phyloP scores from a whole-genome alignment of 1,140 invertebrate genomes.

The Leptinotarsa lineolata region DNA sequence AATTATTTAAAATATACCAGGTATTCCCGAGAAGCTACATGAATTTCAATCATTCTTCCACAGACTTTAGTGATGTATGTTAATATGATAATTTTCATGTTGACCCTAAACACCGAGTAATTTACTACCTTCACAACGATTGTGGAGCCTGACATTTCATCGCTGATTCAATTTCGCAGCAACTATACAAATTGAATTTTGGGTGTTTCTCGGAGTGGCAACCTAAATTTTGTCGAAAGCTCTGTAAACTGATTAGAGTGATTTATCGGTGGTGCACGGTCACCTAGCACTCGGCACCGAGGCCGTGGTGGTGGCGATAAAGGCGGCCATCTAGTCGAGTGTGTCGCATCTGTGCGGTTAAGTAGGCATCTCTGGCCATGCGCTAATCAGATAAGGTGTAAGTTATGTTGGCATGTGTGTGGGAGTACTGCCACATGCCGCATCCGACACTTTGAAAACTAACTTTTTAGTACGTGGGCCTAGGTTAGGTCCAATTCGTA shows the following conservation, averaged over 20 bases:
- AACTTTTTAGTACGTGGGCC: not conserved
- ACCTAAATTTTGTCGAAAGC: not conserved
- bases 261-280: not conserved
- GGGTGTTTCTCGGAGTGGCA: not conserved
- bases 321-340: slow-evolving; percentile 5
- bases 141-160: too few species aligned
- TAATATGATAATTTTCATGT: too few species aligned
- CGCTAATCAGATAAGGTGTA: slow-evolving; percentile 32
- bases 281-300: not conserved
- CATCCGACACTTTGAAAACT: slow-evolving; percentile 18
- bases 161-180: not conserved
- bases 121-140: too few species aligned
- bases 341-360: slow-evolving; percentile 31
- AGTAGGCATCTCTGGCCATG: slow-evolving; percentile 25
- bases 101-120: too few species aligned
- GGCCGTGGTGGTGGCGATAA: not conserved
- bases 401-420: slow-evolving; percentile 31
- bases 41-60: too few species aligned
- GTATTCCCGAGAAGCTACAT: too few species aligned
- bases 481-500: not conserved
- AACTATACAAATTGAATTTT: not conserved
- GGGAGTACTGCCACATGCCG: slow-evolving; percentile 33
- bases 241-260: slow-evolving; percentile 17
- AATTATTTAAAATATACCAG: too few species aligned
- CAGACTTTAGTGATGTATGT: too few species aligned